These are phyloP conservation scores for Arrhamphus sclerolepis DNA, from an alignment of 2,797 vertebrate species.

Conservation along the genomic window DNA sequence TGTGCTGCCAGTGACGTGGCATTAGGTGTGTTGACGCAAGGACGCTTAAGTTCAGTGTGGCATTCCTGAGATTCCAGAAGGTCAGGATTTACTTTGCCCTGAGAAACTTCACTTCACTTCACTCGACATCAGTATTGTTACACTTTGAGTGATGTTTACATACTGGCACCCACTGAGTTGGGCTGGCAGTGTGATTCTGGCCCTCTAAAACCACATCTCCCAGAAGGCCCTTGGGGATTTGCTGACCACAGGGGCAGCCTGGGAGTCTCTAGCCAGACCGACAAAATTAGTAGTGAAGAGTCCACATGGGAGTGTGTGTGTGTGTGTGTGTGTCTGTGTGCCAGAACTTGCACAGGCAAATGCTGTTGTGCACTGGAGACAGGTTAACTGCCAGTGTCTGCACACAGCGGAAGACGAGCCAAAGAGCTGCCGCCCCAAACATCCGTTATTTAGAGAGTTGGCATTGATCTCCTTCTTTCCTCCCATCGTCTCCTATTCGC, in stretches of 20 bases:
- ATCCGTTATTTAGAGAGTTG: constrained; percentile 75
- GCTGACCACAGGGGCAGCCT: constrained; percentile 62
- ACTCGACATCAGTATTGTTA: constrained; percentile 2
- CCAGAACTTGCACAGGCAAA: constrained; percentile 20
- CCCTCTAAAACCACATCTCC: constrained; percentile 58
- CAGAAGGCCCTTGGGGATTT: constrained; percentile 56
- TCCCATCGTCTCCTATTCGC: constrained; percentile 15
- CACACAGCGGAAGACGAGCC: constrained; percentile 55
- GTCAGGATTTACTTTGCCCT: constrained; percentile 26
- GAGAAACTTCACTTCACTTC: constrained; percentile 37
- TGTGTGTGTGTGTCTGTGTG: constrained; percentile 25
- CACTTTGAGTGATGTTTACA: background rate
- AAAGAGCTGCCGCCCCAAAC: constrained; percentile 67
- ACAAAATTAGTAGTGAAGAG: constrained; percentile 51
- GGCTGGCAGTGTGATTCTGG: constrained; percentile 31
- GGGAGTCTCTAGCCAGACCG: constrained; percentile 47
- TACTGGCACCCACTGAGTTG: constrained; percentile 1
- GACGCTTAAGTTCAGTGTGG: constrained; percentile 3
- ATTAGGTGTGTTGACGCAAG: constrained; percentile 29
- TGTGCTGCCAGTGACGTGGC: constrained; percentile 38
- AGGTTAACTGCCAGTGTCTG: constrained; percentile 75
- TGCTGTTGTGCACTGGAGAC: constrained; percentile 61
- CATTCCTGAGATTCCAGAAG: constrained; percentile 65
- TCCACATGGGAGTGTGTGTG: constrained; percentile 37
- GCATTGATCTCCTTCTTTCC: constrained; percentile 66